Base-by-base conservation (phyloP, 1,140 invertebrate species). In the Bombus terrestris region DNA sequence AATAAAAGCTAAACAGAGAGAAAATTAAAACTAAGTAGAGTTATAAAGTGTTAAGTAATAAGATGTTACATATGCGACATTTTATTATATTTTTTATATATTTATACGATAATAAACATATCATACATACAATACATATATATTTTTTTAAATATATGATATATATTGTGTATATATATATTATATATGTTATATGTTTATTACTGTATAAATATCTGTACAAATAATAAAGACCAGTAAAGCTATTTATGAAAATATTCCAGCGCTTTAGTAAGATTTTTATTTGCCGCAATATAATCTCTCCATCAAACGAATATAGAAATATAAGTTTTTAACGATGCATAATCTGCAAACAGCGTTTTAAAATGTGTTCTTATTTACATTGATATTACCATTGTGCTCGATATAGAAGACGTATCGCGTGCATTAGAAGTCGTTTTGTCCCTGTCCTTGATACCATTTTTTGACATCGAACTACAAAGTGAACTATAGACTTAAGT, bases 401-500 rank as follows among this genome's bases (percentile, higher is more conserved):
- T 22, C 35, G 35, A 74, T 47, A 64, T 57, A 6, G 41, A 35
- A 66, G 84, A 88, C 35, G 66, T 32, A 68, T 86, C 72, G 78
- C 85, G 73, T 86, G 85, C 78, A 86, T 82, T 47, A 82, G 41
- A 47, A 82, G 72, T 77, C 78, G 73, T 80, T 81, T 64, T 41
- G 37, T 39, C 37, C 68, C 68, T 68, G 76, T 87, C 76, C 86
- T 81, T 76, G 81, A 83, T 66, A 72, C 47, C 71, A 35, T 88
- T 87, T 72, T 66, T 85, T 73, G 9, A 37, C 35, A 12, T 71
- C 68, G 76, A 81, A 81, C 37, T 57, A 37, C 32, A 9, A 76
- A 69, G 39, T 66, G n/a, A 73, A 71, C 9, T 35, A 53, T 37
- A 66, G 35, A 57, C 66, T 68, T 72, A 18, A 15, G 62, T 66